Evolutionary conservation across 2,113 vertebrate genomes (phyloP).

Genomic region (Leptobrachium ailaonicum): DNA sequence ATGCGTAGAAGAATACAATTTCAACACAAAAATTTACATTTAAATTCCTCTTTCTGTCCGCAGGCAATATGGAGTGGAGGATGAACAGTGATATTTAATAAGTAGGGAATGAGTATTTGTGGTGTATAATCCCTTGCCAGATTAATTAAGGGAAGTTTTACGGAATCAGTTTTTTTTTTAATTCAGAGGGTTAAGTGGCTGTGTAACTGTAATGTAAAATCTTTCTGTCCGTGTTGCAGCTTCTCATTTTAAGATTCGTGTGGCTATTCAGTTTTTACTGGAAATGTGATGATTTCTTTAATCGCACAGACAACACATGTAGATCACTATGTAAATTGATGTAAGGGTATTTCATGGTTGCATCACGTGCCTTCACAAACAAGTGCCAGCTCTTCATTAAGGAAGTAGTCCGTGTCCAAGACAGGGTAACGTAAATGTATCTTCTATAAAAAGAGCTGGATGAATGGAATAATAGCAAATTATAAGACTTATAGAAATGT

Average conservation of each 20-base stretch:
- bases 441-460: no score
- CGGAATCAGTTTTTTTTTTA: conserved; percentile 45
- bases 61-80: conserved; percentile 47
- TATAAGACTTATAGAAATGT: no score
- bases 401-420: no score
- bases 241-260: conserved; percentile 33
- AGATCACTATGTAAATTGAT: neutral
- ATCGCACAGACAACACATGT: neutral
- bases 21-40: conserved; percentile 52
- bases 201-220: conserved; percentile 41
- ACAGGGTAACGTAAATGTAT: no score
- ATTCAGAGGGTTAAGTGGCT: conserved; percentile 46
- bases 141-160: conserved; percentile 49
- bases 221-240: conserved; percentile 3
- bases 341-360: no score
- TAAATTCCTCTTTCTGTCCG: conserved; percentile 50
- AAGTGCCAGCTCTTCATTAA: no score
- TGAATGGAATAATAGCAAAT: no score
- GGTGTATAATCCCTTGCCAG: conserved; percentile 47
- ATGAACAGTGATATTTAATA: conserved; percentile 51
- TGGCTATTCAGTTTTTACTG: conserved; percentile 29
- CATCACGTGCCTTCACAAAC: no score
- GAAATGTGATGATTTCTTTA: conserved; percentile 2
- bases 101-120: conserved; percentile 52
- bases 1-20: conserved; percentile 50